phyloP scores from a whole-genome alignment of 2,888 invertebrate genomes.

The Lypha dubia region DNA sequence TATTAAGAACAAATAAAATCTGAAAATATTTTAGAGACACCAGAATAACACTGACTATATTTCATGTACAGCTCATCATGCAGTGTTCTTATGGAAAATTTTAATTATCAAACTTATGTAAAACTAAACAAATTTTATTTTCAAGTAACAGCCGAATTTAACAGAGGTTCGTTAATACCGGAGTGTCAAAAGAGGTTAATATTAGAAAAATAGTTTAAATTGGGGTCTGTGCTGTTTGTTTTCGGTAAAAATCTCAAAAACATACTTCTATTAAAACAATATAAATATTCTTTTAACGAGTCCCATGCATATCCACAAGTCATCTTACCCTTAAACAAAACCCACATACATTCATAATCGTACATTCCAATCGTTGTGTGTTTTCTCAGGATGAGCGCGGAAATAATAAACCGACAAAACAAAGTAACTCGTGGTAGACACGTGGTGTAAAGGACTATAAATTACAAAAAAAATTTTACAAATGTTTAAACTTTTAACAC shows the following conservation, averaged over 20 bases:
- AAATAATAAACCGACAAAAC: constrained; percentile 75
- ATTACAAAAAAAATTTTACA: constrained; percentile 80
- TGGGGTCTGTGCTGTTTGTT: constrained; percentile 20
- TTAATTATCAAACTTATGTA: too few species aligned
- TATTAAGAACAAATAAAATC: too few species aligned
- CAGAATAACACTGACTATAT: too few species aligned
- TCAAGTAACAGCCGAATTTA: too few species aligned
- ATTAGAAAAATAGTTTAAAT: constrained; percentile 40
- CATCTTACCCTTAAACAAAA: constrained; percentile 72
- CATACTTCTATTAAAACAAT: constrained; percentile 31
- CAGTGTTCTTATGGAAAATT: too few species aligned
- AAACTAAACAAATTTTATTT: too few species aligned
- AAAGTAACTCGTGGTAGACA: constrained; percentile 83
- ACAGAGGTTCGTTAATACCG: background rate
- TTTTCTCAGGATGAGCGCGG: constrained; percentile 72
- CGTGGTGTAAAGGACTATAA: constrained; percentile 83
- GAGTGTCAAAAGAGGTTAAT: constrained; percentile 7
- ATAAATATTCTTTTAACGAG: constrained; percentile 75
- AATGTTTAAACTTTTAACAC: constrained; percentile 80
- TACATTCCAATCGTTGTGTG: constrained; percentile 5
- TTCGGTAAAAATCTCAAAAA: constrained; percentile 24
- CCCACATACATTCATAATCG: too few species aligned
- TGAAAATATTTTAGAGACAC: too few species aligned
- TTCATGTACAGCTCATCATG: too few species aligned
- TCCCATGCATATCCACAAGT: constrained; percentile 75